phyloP scores from a whole-genome alignment of 2,113 vertebrate genomes.

The Paradisaea rubra region DNA sequence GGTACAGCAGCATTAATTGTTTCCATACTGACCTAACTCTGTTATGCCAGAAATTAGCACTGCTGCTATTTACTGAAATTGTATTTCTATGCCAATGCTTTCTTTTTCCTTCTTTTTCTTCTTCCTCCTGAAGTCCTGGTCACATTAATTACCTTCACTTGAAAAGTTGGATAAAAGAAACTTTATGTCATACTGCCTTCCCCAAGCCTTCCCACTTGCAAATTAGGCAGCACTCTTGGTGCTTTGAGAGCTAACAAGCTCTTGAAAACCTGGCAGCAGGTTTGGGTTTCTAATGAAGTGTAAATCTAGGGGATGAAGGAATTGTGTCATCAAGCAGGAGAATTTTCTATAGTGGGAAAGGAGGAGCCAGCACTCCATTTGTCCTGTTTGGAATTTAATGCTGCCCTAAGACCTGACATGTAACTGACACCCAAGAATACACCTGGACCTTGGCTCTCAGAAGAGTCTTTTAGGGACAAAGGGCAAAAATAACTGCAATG shows the following conservation, averaged over 20 bases:
- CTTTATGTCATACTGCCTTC: not conserved
- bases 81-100: not conserved
- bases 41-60: slow-evolving; percentile 26
- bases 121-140: not conserved
- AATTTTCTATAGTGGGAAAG: slow-evolving; percentile 14
- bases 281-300: slow-evolving; percentile 58
- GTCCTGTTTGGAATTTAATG: not conserved
- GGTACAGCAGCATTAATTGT: slow-evolving; percentile 11
- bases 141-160: not conserved
- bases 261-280: slow-evolving; percentile 45
- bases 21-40: slow-evolving; percentile 26
- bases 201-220: slow-evolving; percentile 22
- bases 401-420: not conserved
- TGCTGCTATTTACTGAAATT: not conserved
- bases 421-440: not conserved
- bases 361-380: not conserved
- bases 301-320: slow-evolving; percentile 57
- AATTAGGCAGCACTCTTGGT: not conserved
- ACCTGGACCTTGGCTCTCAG: slow-evolving; percentile 9
- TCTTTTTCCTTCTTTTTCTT: not conserved
- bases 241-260: slow-evolving; percentile 42
- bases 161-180: not conserved
- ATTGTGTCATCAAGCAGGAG: slow-evolving; percentile 49
- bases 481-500: not conserved
- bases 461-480: not conserved